Conservation (phyloP, 2,797 vertebrate species). For the Rhabdomys pumilio region DNA sequence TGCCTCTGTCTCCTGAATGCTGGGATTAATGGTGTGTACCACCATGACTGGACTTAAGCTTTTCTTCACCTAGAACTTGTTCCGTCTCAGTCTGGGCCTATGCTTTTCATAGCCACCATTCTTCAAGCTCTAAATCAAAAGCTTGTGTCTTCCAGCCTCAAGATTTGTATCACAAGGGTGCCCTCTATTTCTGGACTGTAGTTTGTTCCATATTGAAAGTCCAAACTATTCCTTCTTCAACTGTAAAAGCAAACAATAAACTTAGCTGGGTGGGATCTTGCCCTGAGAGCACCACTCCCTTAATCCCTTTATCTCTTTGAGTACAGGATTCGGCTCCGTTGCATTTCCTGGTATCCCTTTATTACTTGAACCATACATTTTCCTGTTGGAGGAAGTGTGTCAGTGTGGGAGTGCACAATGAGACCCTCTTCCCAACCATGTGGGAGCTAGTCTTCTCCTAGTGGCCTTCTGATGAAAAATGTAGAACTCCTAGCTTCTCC, state of each 20-base stretch:
- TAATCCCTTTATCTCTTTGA: not conserved
- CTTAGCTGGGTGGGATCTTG: not conserved
- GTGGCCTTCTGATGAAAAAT: not conserved
- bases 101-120: not conserved
- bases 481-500: not conserved
- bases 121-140: not conserved
- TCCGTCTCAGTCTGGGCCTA: not conserved
- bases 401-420: not conserved
- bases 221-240: not conserved
- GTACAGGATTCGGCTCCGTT: not conserved
- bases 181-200: not conserved
- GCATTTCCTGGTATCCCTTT: not conserved
- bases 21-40: not conserved
- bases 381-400: not conserved
- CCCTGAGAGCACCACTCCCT: not conserved
- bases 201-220: not conserved
- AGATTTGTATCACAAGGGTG: not conserved
- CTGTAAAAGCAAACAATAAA: not conserved
- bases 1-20: not conserved
- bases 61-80: not conserved
- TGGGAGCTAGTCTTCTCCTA: not conserved
- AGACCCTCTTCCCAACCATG: not conserved
- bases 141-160: not conserved
- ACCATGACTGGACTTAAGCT: not conserved
- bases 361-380: not conserved